Conservation (phyloP, 2,797 vertebrate genomes). For the Nasua narica region DNA sequence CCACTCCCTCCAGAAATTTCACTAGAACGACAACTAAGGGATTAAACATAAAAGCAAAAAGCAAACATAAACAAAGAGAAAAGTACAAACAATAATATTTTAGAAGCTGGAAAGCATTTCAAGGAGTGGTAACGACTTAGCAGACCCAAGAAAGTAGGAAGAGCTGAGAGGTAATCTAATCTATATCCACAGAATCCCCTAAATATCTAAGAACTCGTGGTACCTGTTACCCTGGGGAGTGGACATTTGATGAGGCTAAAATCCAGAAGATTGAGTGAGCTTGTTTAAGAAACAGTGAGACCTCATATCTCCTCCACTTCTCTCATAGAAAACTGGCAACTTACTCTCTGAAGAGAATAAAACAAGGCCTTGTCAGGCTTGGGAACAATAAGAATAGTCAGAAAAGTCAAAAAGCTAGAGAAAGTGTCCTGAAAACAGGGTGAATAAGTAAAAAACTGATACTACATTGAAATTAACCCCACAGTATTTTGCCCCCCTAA, state of each 20-base stretch:
- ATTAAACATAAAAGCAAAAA: background rate
- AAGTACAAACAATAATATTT: background rate
- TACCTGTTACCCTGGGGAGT: background rate
- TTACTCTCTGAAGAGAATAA: background rate
- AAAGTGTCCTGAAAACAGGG: background rate
- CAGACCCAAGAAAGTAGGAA: background rate
- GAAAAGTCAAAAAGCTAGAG: background rate
- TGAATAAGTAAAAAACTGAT: background rate
- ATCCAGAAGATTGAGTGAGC: background rate
- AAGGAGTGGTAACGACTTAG: background rate
- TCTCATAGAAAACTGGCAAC: background rate
- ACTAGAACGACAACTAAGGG: background rate
- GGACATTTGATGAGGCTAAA: background rate
- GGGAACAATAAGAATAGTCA: background rate
- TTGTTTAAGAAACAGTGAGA: background rate
- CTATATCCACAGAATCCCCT: background rate
- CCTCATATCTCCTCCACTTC: background rate
- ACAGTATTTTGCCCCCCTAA: background rate
- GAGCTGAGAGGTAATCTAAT: background rate
- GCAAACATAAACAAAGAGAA: background rate
- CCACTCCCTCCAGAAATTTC: background rate
- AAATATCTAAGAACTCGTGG: background rate
- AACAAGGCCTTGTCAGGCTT: background rate
- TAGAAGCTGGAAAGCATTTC: background rate
- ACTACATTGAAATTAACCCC: background rate